Conservation (phyloP, 2,113 vertebrate genomes). For the Anolis sagrei region DNA sequence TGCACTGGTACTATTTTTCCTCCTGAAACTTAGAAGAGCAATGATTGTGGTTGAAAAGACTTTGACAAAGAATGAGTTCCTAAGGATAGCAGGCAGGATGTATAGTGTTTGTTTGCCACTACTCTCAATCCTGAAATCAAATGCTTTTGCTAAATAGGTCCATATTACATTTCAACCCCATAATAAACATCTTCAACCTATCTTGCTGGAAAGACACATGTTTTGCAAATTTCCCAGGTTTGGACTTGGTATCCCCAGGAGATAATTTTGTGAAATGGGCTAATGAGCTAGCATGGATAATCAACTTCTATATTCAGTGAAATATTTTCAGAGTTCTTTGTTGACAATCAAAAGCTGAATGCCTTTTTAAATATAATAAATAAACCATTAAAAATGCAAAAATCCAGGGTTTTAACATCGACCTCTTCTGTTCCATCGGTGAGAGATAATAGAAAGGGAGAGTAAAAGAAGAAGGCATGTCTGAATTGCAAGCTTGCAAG, state of each 20-base stretch:
- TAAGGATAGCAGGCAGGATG: too few relatives aligned
- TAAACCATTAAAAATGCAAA: conserved; percentile 40
- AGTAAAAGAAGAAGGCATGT: neutral
- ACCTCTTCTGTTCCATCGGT: conserved; percentile 25
- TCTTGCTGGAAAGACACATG: neutral
- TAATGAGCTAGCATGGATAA: neutral
- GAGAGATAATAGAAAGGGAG: neutral
- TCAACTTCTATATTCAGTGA: neutral
- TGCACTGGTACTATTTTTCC: too few relatives aligned
- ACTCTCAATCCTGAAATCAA: neutral
- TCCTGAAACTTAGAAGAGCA: too few relatives aligned
- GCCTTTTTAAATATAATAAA: conserved; percentile 36
- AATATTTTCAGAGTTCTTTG: neutral
- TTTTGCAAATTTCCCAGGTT: neutral
- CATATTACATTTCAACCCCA: neutral
- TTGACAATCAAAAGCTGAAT: neutral
- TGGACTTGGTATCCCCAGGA: neutral
- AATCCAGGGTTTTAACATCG: neutral
- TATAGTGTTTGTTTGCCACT: neutral
- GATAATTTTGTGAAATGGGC: neutral
- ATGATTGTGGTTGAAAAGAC: too few relatives aligned
- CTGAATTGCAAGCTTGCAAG: conserved; percentile 25
- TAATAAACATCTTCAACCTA: neutral
- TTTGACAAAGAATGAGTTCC: too few relatives aligned
- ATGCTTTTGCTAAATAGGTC: neutral